Percentiles rank a stretch among this genome's conserved stretches.
Conservation (phyloP, 1,140 invertebrate species). For the Parasteatoda tepidariorum region DNA sequence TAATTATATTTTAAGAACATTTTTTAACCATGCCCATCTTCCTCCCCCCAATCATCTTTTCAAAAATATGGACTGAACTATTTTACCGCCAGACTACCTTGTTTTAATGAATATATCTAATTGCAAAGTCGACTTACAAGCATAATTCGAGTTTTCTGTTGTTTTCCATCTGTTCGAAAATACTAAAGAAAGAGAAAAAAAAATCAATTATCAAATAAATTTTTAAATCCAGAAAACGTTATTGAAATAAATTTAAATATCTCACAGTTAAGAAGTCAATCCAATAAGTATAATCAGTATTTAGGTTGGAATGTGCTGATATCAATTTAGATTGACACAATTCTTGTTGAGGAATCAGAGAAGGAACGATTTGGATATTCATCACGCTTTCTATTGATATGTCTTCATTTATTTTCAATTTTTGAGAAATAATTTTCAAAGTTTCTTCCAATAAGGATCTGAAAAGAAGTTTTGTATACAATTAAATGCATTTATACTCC, state of each 20-base stretch:
- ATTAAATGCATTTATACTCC: no score
- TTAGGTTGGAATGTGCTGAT: background rate
- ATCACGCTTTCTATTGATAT: background rate
- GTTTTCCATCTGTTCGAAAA: background rate
- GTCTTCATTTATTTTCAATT: background rate
- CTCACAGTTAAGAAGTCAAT: slow-evolving; percentile 5
- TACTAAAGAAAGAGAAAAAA: background rate
- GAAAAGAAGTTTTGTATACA: no score
- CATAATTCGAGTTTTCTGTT: background rate
- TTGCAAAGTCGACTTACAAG: background rate
- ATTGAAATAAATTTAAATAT: background rate
- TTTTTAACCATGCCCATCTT: no score
- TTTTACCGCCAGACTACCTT: no score
- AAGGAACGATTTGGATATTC: slow-evolving; percentile 8
- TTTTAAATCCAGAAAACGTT: background rate
- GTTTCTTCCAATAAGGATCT: no score
- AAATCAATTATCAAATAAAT: background rate
- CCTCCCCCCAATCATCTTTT: no score
- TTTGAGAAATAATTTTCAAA: no score
- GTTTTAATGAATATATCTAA: no score
- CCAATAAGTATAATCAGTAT: slow-evolving; percentile 21
- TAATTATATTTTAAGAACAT: no score
- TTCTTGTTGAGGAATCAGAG: slow-evolving; percentile 6
- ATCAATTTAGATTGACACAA: background rate
- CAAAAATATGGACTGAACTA: no score